Percentiles rank a stretch among this genome's conserved stretches.
phyloP scores from a whole-genome alignment of 2,888 invertebrate genomes.

The Sarcophaga caerulescens region DNA sequence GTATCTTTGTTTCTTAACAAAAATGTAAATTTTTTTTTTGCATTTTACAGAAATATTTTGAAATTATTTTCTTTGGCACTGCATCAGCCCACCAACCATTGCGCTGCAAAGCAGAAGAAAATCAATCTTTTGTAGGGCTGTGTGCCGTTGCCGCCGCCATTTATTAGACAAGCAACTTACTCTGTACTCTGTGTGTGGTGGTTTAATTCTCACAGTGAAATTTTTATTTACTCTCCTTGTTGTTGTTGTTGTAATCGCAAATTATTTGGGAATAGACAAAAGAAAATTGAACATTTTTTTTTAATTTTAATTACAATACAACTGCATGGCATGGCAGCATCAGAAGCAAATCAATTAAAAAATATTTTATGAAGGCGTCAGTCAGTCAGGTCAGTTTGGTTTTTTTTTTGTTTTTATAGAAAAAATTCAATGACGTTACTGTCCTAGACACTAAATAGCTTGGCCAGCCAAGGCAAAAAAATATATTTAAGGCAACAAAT shows the following conservation, averaged over 20 bases:
- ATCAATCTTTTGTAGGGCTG: conserved; percentile 16
- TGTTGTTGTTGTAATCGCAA: not conserved
- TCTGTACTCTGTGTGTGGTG: too few relatives aligned
- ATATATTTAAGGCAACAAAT: not conserved
- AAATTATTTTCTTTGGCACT: conserved; percentile 53
- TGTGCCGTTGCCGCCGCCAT: not conserved
- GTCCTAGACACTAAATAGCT: not conserved
- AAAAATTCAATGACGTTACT: too few relatives aligned
- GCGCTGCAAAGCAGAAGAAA: not conserved
- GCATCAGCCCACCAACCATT: not conserved
- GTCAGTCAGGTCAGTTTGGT: not conserved
- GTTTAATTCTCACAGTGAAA: conserved; percentile 15
- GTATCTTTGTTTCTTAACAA: not conserved
- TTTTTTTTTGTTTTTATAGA: too few relatives aligned
- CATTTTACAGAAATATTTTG: conserved; percentile 34
- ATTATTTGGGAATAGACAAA: not conserved
- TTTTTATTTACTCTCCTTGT: too few relatives aligned
- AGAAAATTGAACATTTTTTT: not conserved
- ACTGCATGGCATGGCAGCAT: not conserved
- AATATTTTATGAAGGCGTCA: not conserved
- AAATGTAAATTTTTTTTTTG: conserved; percentile 5
- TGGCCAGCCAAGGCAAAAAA: not conserved
- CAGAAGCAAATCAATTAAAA: not conserved
- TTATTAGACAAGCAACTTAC: too few relatives aligned
- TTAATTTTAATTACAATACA: not conserved